Base-by-base conservation (phyloP, 2,113 vertebrate genomes). In the Pelecanoides urinatrix region DNA sequence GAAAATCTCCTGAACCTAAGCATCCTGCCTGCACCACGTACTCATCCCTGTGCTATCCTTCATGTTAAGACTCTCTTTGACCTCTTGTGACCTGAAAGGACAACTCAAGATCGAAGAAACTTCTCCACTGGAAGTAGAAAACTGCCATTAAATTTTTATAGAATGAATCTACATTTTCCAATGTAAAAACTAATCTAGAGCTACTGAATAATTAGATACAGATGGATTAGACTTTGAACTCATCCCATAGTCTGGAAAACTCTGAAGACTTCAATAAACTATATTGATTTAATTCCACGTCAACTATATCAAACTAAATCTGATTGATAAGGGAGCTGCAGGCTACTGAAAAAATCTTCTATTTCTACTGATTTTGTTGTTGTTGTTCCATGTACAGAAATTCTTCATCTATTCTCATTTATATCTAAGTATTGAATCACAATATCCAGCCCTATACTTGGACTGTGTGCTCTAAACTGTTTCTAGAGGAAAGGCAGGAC, bases 1-100 rank as follows among this genome's bases (percentile, higher is more conserved):
- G 62, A 27, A 55, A 50, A 8, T 23, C 19, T 75, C 22, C 68
- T 17, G 36, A 75, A 34, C 8, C 42, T 32, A 32, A 36, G 20
- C 3, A 12, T 81, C 50, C 52, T 74, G 19, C 26, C 72, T 79
- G 16, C 16, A 42, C 8, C 4, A 2, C 0, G 0, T 13, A 7
- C 42, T 66, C 50, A 26, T 26, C 65, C 17, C 34, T 30, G 67
- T 1, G 0, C 42, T 29, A n/a, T 2, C 65, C 45, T 40, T 68
- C 38, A 2, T 1, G 23, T 7, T 29, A 38, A 47, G 50, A 72
- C 19, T 38, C 13, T 52, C 55, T 78, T 59, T 22, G 30, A 9
- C 47, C 30, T 67, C 72, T 30, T 7, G 16, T 13, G 23, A 77
- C 19, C 32, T 56, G 47, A 14, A 80, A 80, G 55, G 59, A 70